Base-by-base conservation (phyloP, 2,888 invertebrate genomes). In the Tridacna crocea region DNA sequence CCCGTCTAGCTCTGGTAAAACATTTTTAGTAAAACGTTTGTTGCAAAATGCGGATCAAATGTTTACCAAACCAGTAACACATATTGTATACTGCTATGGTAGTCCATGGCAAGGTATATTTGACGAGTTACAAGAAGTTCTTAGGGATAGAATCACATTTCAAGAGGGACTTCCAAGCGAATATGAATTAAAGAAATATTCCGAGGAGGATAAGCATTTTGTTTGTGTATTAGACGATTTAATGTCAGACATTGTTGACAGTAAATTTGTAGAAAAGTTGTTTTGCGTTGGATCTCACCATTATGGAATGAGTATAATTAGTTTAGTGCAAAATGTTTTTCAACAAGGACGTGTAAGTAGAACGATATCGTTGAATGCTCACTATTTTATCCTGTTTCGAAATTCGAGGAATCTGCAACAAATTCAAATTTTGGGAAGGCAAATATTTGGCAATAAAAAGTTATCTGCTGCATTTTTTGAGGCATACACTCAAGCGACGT, bases 331-430 rank as follows among this genome's bases (percentile, higher is more conserved):
- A 48, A 77, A 77, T 48, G 66, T 72, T 17, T 77, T 60, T 27
- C 27, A n/a, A 13, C n/a, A 17, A 8, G 60, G 77, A 0, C 68
- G 68, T 46, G 26, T 51, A 15, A 68, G 68, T 26, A 22, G 72
- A 24, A 66, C 72, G 19, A 72, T 78, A 8, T 72, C 72, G 3
- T 27, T 78, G 11, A 78, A 78, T 26, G 13, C 72, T 8, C 77
- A 78, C 26, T 72, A 78, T 24, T 61, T 78, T 72, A 63, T 78
- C 0, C 48, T 78, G 4, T 78, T 78, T 72, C 60, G 47, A 27
- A 72, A 78, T 46, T 10, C 58, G 6, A n/a, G 77, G 26, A 72
- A 78, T 19, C 12, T 19, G 24, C 60, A 36, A 24, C 72, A 72
- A 27, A 78, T 78, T 8, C 68, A 77, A 68, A 76, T 48, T 17